Evolutionary conservation across 1,140 invertebrate species (phyloP), one percentile per base, ranked within the genome.

Genomic region (Drosophila suzukii): DNA sequence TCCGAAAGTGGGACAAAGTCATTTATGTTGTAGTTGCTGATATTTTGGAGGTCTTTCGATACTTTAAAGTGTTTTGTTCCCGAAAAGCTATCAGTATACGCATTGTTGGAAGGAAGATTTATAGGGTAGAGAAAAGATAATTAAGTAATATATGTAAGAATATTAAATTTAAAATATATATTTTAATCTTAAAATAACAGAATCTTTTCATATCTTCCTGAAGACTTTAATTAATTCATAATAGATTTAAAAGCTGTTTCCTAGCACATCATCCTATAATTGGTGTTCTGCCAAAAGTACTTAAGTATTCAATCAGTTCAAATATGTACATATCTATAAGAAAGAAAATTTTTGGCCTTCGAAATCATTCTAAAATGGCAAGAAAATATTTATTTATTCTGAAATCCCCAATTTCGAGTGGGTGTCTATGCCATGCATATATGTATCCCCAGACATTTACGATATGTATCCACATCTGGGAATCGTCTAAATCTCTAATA

Each of bases 1-100:
- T 50, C 68, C 38, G 41, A 49, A 83, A 80, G 68, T 84, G 46
- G 81, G 77, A 54, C 81, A 84, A 84, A 84, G 81, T 81, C 81
- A 84, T 85, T 84, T 63, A 62, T 68, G 72, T 78, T 84, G 75
- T 88, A 68, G 67, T 71, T 41, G 51, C 36, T 49, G 65, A 46
- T 71, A 36, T 70, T 50, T 71, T 71, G 67, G 67, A 71, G 65
- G 67, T 71, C 67, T 71, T 58, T 49, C n/a, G 43, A 70, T 50
- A 49, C 65, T 36, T 34, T 24, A 11, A 8, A 49, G 24, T 47
- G 32, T 15, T 55, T 59, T 50, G 7, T 34, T 27, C 17, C 44
- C 17, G 12, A 62, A 41, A 50, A 49, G 24, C 32, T 60, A 30
- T 32, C 5, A 17, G 39, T 4, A 30, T 32, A 36, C 27, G n/a